A percentile compares a stretch with the other conserved stretches of the same genome.
phyloP scores from a whole-genome alignment of 2,797 vertebrate species.

The Cirrhinus mrigala region DNA sequence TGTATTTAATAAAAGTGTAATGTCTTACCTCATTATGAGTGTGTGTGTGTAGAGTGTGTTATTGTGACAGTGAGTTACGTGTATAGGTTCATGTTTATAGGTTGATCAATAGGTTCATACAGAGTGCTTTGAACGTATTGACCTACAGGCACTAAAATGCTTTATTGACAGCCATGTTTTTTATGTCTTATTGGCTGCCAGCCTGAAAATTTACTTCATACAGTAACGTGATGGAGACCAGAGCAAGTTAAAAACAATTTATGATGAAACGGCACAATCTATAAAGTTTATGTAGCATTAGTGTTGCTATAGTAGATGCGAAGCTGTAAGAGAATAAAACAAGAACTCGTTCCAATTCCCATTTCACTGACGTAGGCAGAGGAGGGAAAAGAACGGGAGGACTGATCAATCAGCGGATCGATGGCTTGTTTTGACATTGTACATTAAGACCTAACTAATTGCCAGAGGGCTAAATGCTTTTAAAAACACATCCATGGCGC shows the following conservation, averaged over 20 bases:
- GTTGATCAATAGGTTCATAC: slow-evolving; percentile 43
- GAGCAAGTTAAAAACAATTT: slow-evolving; percentile 11
- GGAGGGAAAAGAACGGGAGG: slow-evolving; percentile 82
- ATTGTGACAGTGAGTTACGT: slow-evolving; percentile 49
- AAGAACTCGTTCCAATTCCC: slow-evolving; percentile 15
- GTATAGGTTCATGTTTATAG: slow-evolving; percentile 35
- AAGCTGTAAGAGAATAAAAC: not conserved
- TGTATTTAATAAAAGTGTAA: slow-evolving; percentile 95
- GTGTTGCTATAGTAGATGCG: not conserved
- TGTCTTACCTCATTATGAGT: slow-evolving; percentile 79
- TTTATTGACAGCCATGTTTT: slow-evolving; percentile 49
- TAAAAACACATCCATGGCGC: slow-evolving; percentile 80
- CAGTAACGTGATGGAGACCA: slow-evolving; percentile 17
- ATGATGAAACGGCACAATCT: slow-evolving; percentile 44
- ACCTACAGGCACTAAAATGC: slow-evolving; percentile 49
- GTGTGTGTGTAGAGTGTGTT: slow-evolving; percentile 52
- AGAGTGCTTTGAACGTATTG: slow-evolving; percentile 48
- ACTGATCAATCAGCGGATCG: slow-evolving; percentile 88
- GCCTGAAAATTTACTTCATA: slow-evolving; percentile 11
- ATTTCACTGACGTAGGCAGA: slow-evolving; percentile 4
- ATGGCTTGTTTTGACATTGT: slow-evolving; percentile 92
- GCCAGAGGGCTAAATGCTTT: slow-evolving; percentile 90
- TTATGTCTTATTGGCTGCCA: slow-evolving; percentile 49
- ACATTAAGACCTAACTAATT: slow-evolving; percentile 97
- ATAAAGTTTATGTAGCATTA: slow-evolving; percentile 26